Base-by-base conservation (phyloP, 2,888 invertebrate species). In the Meiosimyza platycephala region DNA sequence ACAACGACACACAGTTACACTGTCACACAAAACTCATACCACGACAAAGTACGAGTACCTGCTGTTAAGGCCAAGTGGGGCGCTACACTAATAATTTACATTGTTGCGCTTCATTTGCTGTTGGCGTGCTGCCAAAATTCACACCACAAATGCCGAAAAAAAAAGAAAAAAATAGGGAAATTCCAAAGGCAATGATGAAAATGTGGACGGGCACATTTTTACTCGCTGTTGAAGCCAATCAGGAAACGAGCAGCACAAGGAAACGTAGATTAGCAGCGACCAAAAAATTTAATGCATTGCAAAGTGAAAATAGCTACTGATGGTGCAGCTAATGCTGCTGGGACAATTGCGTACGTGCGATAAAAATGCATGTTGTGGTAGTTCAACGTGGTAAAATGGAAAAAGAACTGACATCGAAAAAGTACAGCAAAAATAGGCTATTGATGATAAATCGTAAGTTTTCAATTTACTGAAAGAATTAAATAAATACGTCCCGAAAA, bases 91-190 rank as follows among this genome's bases (percentile, higher is more conserved):
- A 40, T 67, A 52, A 47, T 57, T 67, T 59, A 68, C 50, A 68
- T 68, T 72, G 68, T 68, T 69, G 59, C 69, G 70, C 68, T 54
- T 63, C 50, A 65, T 66, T 72, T 65, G 18, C 51, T 16, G 28
- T 70, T 69, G 69, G 69, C 73, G 33, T 22, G 18, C 47, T 18
- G 47, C 69, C 70, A 70, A 73, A 59, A 52, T 73, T 73, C 52
- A 65, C 66, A 71, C 65, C 66, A 59, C 40, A 40, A 40, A 40
- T 40, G 15, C 47, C 16, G 28, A 50, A 9, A 13, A 18, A 22
- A 57, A 50, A 18, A 5, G 0, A 6, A 22, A 16, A 62, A 62
- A 28, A 28, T 7, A 3, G n/a, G 1, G n/a, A 22, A 62, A 62
- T 18, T 28, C 22, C n/a, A 54, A 54, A 54, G n/a, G n/a, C 7